Evolutionary conservation across 1,140 invertebrate genomes (phyloP), one percentile per base, ranked within the genome.

Genomic region (Anastatus disparis): DNA sequence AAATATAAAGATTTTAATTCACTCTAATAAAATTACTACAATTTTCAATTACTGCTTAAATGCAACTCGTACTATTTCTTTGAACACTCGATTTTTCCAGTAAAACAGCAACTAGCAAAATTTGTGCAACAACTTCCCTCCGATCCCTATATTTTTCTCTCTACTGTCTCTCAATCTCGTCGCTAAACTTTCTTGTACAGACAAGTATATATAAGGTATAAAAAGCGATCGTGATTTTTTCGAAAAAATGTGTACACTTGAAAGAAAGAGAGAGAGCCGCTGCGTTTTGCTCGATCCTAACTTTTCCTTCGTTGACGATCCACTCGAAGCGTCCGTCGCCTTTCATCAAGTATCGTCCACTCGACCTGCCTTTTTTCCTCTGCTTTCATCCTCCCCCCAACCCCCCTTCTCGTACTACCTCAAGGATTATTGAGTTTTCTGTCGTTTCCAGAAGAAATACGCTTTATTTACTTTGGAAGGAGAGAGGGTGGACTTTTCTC

Each of bases 391-490:
- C 59, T 3, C 24, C 66, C n/a, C n/a, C n/a, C n/a, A n/a, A n/a
- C n/a, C n/a, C n/a, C n/a, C 31, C 6, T 55, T 20, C 27, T 35
- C n/a, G 17, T 12, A 17, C 15, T 13, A 13, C 27, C 44, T 48
- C 76, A 70, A 82, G 76, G 80, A 83, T 84, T 85, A 85, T 85
- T 83, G 82, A 84, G 81, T 84, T 84, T 84, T 77, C 81, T 82
- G 83, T 84, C 82, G 83, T 81, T 81, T 79, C 79, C 83, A 85
- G 83, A 84, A 84, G 83, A 85, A 84, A 82, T 83, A 77, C 78
- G 80, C 78, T 84, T 79, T 81, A 83, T 83, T 82, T 82, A 84
- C 81, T 82, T 58, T 79, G 77, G 66, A 55, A 61, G 56, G 26
- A 61, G 62, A 35, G 35, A 72, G 61, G 20, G 26, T 17, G 42